Evolutionary conservation across 2,888 invertebrate genomes (phyloP).

Genomic region (Mythimna lalbum): DNA sequence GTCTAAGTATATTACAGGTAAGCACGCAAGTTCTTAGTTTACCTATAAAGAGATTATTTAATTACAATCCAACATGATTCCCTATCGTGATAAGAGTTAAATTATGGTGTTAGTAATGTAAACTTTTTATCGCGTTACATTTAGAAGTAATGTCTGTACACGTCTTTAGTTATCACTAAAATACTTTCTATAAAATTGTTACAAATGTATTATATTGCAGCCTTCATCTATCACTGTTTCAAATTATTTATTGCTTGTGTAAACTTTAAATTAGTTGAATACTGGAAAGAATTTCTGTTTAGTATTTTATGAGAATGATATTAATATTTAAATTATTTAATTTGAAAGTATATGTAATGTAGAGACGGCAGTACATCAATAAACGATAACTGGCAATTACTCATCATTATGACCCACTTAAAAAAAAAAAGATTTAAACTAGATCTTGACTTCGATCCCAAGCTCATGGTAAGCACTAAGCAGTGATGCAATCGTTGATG

Average conservation of each 20-base stretch:
- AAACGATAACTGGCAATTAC: too few species aligned
- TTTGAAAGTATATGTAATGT: too few species aligned
- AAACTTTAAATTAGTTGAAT: slow-evolving; percentile 11
- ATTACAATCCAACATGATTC: slow-evolving; percentile 22
- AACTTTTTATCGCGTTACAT: slow-evolving; percentile 21
- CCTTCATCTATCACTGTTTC: neutral
- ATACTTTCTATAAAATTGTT: slow-evolving; percentile 3
- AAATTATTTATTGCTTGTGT: slow-evolving; percentile 12
- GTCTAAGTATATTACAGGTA: neutral
- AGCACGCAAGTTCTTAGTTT: slow-evolving; percentile 22
- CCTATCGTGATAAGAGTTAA: slow-evolving; percentile 21
- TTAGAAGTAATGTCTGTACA: slow-evolving; percentile 6
- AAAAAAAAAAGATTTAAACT: too few species aligned
- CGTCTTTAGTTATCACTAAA: slow-evolving; percentile 12
- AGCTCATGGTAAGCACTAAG: too few species aligned
- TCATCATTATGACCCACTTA: too few species aligned
- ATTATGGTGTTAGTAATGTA: slow-evolving; percentile 31
- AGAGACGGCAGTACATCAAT: too few species aligned
- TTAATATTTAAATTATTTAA: too few species aligned
- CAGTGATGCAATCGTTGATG: too few species aligned
- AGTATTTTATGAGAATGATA: neutral
- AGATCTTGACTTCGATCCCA: too few species aligned
- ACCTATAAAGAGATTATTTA: slow-evolving; percentile 26
- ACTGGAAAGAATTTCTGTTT: neutral
- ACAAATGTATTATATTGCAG: slow-evolving; percentile 13